These are phyloP conservation scores for Drosophila persimilis DNA, from an alignment of 1,140 invertebrate species.

Conservation along the genomic window DNA sequence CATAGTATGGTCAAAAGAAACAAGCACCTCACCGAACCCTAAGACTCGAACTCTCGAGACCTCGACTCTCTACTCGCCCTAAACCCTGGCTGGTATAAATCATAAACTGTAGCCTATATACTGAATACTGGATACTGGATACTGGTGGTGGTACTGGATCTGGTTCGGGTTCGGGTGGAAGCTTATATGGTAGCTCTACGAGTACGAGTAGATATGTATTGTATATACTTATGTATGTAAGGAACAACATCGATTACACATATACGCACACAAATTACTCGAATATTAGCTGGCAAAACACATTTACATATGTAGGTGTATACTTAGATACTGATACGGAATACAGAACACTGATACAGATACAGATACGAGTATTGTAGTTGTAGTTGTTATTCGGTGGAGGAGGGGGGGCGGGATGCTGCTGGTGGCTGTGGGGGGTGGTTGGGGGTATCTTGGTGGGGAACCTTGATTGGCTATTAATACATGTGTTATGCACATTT, in stretches of 20 bases:
- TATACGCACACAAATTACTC: constrained; percentile 38
- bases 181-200: background rate
- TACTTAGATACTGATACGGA: constrained; percentile 35
- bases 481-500: background rate
- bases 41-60: background rate
- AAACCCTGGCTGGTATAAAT: background rate
- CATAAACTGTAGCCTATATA: background rate
- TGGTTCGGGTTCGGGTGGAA: background rate
- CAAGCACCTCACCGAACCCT: constrained; percentile 25
- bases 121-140: no score
- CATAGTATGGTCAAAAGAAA: constrained; percentile 83
- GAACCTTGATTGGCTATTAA: constrained; percentile 24
- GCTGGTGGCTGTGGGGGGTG: no score
- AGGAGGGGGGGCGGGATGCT: no score
- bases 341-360: constrained; percentile 6
- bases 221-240: background rate
- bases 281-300: constrained; percentile 18
- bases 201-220: no score
- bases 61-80: background rate
- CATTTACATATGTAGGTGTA: constrained; percentile 25
- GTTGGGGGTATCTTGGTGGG: constrained; percentile 7
- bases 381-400: constrained; percentile 13
- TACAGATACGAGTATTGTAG: constrained; percentile 26
- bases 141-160: background rate
- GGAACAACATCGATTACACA: constrained; percentile 35